Conservation (phyloP, 2,113 vertebrate species). For the Vulpes lagopus region DNA sequence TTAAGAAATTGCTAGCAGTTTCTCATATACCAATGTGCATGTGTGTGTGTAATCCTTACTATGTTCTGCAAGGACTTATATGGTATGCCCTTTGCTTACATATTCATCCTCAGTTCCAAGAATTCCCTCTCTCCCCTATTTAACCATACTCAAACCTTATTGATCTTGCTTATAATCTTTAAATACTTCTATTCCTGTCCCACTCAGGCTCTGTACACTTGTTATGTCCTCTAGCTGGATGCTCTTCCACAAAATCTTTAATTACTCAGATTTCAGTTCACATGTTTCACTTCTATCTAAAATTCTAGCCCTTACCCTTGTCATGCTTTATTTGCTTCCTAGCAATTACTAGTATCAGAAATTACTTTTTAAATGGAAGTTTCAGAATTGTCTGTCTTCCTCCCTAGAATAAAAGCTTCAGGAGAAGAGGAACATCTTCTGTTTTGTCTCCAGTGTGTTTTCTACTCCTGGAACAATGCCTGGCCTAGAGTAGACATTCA, state of each 20-base stretch:
- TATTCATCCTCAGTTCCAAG: fast-evolving
- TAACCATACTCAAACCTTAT: fast-evolving
- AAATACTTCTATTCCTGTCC: neutral
- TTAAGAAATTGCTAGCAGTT: neutral
- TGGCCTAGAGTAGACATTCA: neutral
- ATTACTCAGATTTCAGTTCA: neutral
- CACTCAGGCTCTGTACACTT: fast-evolving
- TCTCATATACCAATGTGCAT: no score
- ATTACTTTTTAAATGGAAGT: no score
- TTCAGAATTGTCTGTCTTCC: neutral
- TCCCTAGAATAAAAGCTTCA: neutral
- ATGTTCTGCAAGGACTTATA: fast-evolving
- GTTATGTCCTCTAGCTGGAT: fast-evolving
- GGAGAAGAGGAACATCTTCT: neutral
- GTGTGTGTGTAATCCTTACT: fast-evolving
- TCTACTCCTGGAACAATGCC: neutral
- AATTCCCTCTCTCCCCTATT: fast-evolving
- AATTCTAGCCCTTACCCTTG: neutral
- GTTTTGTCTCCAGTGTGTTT: neutral
- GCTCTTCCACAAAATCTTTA: neutral
- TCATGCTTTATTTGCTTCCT: neutral
- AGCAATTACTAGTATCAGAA: neutral
- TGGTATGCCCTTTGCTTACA: neutral
- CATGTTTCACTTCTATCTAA: neutral
- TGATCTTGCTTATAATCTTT: neutral